Evolutionary conservation across 2,888 invertebrate genomes (phyloP), one percentile per base, ranked within the genome.

Genomic region (Pristionchus japonicus): DNA sequence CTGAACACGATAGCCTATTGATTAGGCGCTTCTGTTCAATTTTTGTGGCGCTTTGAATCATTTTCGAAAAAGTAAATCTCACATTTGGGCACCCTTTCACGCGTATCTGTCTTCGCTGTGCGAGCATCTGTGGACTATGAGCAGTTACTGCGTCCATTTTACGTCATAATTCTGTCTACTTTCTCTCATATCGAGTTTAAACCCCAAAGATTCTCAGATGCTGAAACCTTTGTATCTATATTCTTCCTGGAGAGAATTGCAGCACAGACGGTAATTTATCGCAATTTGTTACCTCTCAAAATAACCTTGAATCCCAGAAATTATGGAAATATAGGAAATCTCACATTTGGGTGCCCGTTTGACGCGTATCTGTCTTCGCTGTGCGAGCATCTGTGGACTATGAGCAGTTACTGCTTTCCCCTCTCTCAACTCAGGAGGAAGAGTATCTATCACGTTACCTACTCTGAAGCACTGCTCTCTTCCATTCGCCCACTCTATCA

Each of bases 371-470:
- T 47, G 47, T 43, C 40, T 43, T 15, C 77, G 23, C 67, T 67
- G 31, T 23, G 31, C 15, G 1, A 77, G 20, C 77, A 77, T 77
- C 23, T 23, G 23, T 74, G 70, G 31, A 77, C 77, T 77, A 47
- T 74, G 77, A 77, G 77, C 77, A 47, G 77, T 70, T 37, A 70
- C 70, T 40, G 37, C 70, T n/a, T 70, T 34, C 61, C n/a, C 57
- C 64, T 40, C 34, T 7, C 70, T 67, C 67, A 9, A 67, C 34
- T 52, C 67, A 13, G 67, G 15, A 17, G 70, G 37, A 70, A 37
- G 70, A 64, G 64, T 64, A 64, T 64, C 64, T 64, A 64, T 31
- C 64, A 23, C 57, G n/a, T 23, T 61, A 9, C 61, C n/a, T 9
- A 7, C n/a, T 27, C 27, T 27, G 61, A 61, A 27, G 61, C 61